Evolutionary conservation across 2,113 vertebrate genomes (phyloP), one percentile per base, ranked within the genome.

Genomic region (Psettodes erumei): DNA sequence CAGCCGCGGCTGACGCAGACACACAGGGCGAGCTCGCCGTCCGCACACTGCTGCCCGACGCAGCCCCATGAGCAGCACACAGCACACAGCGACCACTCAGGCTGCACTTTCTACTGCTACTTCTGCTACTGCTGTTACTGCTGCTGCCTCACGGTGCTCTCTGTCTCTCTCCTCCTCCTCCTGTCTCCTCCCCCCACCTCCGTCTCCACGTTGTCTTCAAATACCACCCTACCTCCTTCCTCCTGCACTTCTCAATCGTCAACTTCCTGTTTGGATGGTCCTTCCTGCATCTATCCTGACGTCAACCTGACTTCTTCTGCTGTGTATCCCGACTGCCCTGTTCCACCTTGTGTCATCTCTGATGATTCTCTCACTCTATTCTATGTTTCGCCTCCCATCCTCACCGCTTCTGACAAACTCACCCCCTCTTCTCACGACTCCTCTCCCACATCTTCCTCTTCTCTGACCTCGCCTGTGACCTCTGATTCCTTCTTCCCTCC

Each of bases 141-240:
- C 90, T 92, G 92, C 85, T 94, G 91, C 90, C 91, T 95, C 88
- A 95, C 93, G 75, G 83, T 96, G 90, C 95, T 95, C 92, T 95
- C 90, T 92, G 82, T 95, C 92, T 96, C 94, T 94, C 94, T 93
- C 91, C 95, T 90, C 92, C 93, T 94, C 91, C 94, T 96, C 93
- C 92, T 95, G 47, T 90, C 92, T 82, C 90, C 87, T 65, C 79
- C 81, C 71, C 72, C 87, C 75, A 37, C 70, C 77, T 64, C 81
- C 42, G 74, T 38, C 77, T 70, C 79, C 33, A 48, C 75, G 45
- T 65, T 75, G 33, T 50, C 83, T 50, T 71, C 87, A 33, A 71
- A 86, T 4, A 27, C 72, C 69, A 50, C 63, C 71, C 30, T 25
- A 63, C 58, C 81, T 61, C 58, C 63, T 23, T 70, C 83, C 47